A percentile compares a stretch with the other conserved stretches of the same genome.
Evolutionary conservation across 2,888 invertebrate genomes (phyloP).

Genomic region (Strigamia maritima): DNA sequence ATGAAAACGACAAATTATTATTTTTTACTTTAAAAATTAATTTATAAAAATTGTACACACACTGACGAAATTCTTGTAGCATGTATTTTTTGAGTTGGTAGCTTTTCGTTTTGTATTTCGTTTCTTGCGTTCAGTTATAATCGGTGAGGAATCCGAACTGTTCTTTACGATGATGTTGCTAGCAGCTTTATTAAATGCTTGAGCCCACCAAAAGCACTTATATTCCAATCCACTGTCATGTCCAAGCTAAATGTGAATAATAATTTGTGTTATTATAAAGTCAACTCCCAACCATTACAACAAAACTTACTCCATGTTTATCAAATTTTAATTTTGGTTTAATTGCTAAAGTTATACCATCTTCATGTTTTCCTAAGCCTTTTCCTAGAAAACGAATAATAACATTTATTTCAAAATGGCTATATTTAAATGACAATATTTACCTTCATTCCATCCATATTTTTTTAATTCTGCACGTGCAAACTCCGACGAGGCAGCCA

Average conservation of each 20-base stretch:
- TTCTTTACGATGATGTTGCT: background rate
- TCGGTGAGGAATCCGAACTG: background rate
- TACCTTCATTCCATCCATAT: constrained; percentile 36
- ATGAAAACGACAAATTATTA: too few relatives aligned
- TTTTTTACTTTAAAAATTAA: background rate
- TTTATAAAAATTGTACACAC: background rate
- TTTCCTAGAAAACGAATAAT: background rate
- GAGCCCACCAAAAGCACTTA: constrained; percentile 17
- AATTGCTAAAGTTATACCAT: background rate
- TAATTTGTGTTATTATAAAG: background rate
- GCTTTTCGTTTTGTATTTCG: constrained; percentile 6
- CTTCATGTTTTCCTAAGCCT: constrained; percentile 13
- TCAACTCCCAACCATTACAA: too few relatives aligned
- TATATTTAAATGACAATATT: background rate
- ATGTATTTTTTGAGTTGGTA: background rate
- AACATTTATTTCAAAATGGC: background rate
- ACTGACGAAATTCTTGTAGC: background rate
- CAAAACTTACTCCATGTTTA: constrained; percentile 19
- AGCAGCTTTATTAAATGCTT: constrained; percentile 7
- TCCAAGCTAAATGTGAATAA: background rate
- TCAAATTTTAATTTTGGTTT: constrained; percentile 36
- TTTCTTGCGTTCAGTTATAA: background rate
- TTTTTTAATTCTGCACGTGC: constrained; percentile 22
- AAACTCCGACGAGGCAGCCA: background rate
- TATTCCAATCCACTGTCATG: constrained; percentile 16